Evolutionary conservation across 1,140 invertebrate species (phyloP).

Genomic region (Melitaea cinxia): DNA sequence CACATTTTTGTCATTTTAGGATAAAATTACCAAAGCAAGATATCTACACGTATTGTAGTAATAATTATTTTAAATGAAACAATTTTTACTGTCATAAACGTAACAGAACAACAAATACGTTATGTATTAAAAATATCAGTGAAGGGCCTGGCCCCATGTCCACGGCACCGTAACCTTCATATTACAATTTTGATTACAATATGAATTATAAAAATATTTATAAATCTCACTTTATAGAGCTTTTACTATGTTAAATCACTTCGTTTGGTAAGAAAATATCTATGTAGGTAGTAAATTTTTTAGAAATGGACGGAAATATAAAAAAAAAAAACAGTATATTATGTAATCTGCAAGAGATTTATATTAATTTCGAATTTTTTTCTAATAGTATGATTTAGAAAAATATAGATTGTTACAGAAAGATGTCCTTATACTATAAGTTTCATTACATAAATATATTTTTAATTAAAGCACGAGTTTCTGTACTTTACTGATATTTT

Average conservation of each 20-base stretch:
- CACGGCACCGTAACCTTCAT: no score
- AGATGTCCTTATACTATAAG: background rate
- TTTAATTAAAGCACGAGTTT: background rate
- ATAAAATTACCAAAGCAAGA: no score
- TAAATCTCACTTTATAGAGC: background rate
- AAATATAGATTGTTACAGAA: background rate
- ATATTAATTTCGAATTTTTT: no score
- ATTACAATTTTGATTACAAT: no score
- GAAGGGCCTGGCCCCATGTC: no score
- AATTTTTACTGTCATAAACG: no score
- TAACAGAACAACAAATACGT: no score
- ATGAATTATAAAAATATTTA: conserved; percentile 2
- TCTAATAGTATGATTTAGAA: background rate
- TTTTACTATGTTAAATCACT: background rate
- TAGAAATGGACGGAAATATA: conserved; percentile 17
- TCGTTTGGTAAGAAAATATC: background rate
- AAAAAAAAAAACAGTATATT: background rate
- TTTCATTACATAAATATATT: background rate
- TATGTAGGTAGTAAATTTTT: background rate
- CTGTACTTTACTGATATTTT: no score
- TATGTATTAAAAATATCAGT: no score
- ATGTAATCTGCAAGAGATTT: background rate
- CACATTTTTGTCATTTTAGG: no score
- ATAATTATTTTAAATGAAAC: no score
- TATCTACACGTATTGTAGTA: no score